phyloP scores from a whole-genome alignment of 2,888 invertebrate species.

The Idaea aversata region DNA sequence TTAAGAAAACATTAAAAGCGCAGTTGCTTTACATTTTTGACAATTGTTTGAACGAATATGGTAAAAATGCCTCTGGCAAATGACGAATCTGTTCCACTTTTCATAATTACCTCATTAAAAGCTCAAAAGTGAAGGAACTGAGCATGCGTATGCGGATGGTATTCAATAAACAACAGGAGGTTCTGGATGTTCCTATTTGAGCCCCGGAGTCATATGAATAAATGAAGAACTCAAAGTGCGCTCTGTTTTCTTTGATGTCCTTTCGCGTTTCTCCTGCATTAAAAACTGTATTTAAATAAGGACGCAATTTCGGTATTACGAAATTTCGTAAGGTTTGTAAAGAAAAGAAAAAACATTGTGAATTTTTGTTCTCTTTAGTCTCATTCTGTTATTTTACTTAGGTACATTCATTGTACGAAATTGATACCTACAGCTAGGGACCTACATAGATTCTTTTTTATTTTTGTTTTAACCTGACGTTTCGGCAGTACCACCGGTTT shows the following conservation, averaged over 20 bases:
- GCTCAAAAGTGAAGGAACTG: neutral
- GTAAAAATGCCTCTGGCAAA: neutral
- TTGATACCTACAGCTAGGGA: neutral
- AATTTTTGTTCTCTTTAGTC: neutral
- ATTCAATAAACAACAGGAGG: conserved; percentile 4
- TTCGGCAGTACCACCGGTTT: no score
- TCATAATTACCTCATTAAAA: conserved; percentile 2
- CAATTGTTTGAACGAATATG: no score
- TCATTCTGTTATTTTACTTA: neutral
- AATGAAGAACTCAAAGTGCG: conserved; percentile 4
- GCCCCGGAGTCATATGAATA: neutral
- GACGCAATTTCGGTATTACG: neutral
- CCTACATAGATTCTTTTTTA: no score
- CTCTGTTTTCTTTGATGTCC: conserved; percentile 2
- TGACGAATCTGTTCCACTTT: neutral
- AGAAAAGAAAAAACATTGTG: neutral
- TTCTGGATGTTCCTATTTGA: neutral
- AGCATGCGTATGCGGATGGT: neutral
- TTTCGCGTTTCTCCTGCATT: conserved; percentile 5
- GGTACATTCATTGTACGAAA: neutral
- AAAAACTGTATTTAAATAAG: conserved; percentile 5
- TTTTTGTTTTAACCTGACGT: no score
- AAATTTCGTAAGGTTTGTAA: neutral
- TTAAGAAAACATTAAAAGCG: no score
- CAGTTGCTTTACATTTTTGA: no score